Percentiles rank a stretch among this genome's conserved stretches.
phyloP scores from a whole-genome alignment of 2,888 invertebrate genomes.

The Dryobotodes eremita region DNA sequence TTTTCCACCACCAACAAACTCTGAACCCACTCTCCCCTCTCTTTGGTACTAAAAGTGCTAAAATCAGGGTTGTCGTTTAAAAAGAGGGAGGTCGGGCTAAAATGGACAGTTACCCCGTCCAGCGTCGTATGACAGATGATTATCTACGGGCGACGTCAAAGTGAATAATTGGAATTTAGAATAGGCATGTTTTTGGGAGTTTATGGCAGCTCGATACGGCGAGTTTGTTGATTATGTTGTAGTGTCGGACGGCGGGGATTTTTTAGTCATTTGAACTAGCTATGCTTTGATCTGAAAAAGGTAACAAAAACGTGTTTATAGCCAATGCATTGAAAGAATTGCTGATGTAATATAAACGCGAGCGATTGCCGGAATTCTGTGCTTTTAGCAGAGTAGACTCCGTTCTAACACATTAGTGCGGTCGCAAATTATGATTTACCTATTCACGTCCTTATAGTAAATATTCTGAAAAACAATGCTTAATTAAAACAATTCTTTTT shows the following conservation, averaged over 20 bases:
- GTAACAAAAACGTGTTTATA: constrained; percentile 10
- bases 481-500: not conserved
- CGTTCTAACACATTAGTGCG: too few relatives aligned
- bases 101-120: constrained; percentile 79
- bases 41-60: constrained; percentile 42
- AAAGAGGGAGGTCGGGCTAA: constrained; percentile 74
- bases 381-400: too few relatives aligned
- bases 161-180: constrained; percentile 90
- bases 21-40: constrained; percentile 66
- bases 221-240: constrained; percentile 47
- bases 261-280: constrained; percentile 46
- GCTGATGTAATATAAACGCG: not conserved
- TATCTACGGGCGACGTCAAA: constrained; percentile 89
- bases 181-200: constrained; percentile 77
- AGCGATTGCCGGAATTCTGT: not conserved
- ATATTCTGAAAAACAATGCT: not conserved
- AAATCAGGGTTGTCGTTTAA: constrained; percentile 67
- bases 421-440: not conserved
- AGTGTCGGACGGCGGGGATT: constrained; percentile 36
- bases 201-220: constrained; percentile 67
- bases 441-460: not conserved
- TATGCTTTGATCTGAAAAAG: constrained; percentile 10
- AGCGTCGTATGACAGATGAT: constrained; percentile 89
- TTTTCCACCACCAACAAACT: constrained; percentile 72
- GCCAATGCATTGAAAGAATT: not conserved